A percentile compares a stretch with the other conserved stretches of the same genome.
Evolutionary conservation across 2,888 invertebrate genomes (phyloP).

Genomic region (Orthosia incerta): DNA sequence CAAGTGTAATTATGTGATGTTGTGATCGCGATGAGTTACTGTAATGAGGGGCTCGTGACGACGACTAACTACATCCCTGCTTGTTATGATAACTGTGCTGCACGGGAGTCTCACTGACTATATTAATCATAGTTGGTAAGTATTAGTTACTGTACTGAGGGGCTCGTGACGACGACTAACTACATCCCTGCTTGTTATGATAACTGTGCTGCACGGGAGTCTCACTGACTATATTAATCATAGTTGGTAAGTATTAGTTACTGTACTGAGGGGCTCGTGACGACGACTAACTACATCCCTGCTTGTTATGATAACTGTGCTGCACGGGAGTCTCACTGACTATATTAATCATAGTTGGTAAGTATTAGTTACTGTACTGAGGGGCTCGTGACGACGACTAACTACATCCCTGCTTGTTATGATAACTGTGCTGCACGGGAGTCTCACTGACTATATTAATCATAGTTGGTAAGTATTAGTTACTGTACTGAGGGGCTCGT

Average conservation of each 20-base stretch:
- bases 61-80: constrained; percentile 53
- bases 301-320: background rate
- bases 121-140: background rate
- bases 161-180: constrained; percentile 63
- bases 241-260: constrained; percentile 40
- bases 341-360: background rate
- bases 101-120: background rate
- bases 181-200: constrained; percentile 9
- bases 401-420: constrained; percentile 15
- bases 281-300: constrained; percentile 55
- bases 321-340: background rate
- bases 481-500: constrained; percentile 58
- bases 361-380: constrained; percentile 58
- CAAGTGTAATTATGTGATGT: background rate
- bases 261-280: constrained; percentile 59
- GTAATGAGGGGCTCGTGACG: constrained; percentile 59
- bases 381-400: constrained; percentile 63
- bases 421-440: background rate
- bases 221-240: background rate
- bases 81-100: background rate
- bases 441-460: background rate
- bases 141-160: constrained; percentile 45
- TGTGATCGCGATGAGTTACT: constrained; percentile 41
- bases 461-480: constrained; percentile 25
- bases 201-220: background rate